Percentiles rank a stretch among this genome's conserved stretches.
Conservation (phyloP, 2,797 vertebrate species). For the Microhierax caerulescens region DNA sequence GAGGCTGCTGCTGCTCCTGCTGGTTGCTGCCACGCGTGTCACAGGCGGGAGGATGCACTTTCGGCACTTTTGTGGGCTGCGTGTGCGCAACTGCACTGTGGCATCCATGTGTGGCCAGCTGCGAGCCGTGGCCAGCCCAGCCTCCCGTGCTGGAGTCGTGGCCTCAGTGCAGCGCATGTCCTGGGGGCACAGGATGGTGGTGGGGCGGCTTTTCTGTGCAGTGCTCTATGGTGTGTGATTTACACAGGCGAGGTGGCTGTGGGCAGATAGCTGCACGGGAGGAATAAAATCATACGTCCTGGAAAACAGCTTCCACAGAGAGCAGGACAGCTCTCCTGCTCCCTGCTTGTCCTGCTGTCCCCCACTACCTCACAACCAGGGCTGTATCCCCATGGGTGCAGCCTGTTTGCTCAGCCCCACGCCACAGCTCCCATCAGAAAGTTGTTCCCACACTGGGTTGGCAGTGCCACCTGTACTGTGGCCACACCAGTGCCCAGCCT, state of each 20-base stretch:
- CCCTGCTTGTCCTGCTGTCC: not conserved
- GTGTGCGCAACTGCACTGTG: not conserved
- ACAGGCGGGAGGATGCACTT: rapidly evolving
- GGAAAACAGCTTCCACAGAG: not conserved
- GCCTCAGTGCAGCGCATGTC: not conserved
- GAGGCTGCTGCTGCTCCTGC: not conserved
- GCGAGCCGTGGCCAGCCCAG: rapidly evolving
- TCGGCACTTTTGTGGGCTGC: not conserved
- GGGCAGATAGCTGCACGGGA: not conserved
- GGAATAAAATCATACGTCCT: not conserved
- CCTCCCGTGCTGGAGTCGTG: not conserved
- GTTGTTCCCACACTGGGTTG: rapidly evolving
- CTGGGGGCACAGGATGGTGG: rapidly evolving
- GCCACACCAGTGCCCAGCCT: not conserved
- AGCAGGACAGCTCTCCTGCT: not conserved
- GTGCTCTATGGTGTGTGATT: not conserved
- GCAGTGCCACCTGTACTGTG: rapidly evolving
- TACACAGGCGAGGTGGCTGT: rapidly evolving
- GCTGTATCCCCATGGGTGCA: not conserved
- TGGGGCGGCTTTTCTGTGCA: not conserved
- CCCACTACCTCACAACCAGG: rapidly evolving
- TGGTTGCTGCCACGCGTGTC: rapidly evolving
- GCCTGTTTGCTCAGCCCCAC: not conserved
- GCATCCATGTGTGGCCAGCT: not conserved
- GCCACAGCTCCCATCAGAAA: not conserved